Conservation (phyloP, 2,113 vertebrate genomes). For the Dendropsophus ebraccatus region DNA sequence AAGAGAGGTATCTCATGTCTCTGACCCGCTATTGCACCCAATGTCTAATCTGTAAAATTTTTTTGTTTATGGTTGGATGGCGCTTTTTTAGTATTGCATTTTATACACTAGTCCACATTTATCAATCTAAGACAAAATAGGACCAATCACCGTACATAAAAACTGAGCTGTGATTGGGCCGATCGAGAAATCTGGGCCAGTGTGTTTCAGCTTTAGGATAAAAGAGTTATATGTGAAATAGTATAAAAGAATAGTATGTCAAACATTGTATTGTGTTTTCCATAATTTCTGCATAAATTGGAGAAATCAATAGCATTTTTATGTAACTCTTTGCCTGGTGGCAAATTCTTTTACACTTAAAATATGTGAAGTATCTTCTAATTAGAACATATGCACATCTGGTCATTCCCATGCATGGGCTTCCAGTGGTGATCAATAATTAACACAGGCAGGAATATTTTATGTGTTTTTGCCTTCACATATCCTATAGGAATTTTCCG, state of each 20-base stretch:
- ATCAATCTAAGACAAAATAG: no score
- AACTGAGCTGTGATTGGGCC: no score
- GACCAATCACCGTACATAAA: no score
- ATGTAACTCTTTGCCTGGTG: background rate
- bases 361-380: background rate
- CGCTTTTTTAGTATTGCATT: no score
- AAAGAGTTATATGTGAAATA: background rate
- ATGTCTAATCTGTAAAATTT: background rate
- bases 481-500: background rate
- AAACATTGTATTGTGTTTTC: background rate
- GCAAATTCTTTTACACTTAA: background rate
- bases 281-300: background rate
- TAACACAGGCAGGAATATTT: background rate
- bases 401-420: background rate
- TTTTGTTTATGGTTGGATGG: background rate
- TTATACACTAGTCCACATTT: no score
- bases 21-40: background rate
- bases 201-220: background rate
- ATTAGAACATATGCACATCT: background rate
- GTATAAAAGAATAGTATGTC: no score
- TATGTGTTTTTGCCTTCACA: background rate
- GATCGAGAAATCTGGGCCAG: no score
- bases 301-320: background rate
- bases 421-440: background rate
- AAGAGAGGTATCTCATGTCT: background rate